Percentiles rank a stretch among this genome's conserved stretches.
Evolutionary conservation across 30 jellyfish, hydroid and myxozoan genomes (phyloP).

Genomic region (Rhopilema esculentum): DNA sequence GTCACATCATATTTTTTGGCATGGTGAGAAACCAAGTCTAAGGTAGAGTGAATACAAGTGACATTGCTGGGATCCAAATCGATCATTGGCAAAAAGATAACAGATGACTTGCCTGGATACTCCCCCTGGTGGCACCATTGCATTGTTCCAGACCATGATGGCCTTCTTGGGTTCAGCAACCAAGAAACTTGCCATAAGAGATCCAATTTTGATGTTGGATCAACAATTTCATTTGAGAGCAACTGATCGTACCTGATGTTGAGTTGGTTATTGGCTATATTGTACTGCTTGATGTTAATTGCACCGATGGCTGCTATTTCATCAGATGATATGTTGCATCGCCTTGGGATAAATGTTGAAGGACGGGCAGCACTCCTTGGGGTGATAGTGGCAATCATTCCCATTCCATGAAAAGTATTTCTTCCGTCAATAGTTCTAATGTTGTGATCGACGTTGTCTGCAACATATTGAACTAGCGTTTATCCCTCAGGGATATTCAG

Average conservation of each 20-base stretch:
- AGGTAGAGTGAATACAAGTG: constrained; percentile 47
- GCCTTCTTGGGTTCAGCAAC: constrained; percentile 44
- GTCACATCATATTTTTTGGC: constrained; percentile 47
- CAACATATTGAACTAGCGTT: constrained; percentile 45
- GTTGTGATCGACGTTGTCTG: constrained; percentile 59
- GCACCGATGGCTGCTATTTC: constrained; percentile 44
- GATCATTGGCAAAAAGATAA: constrained; percentile 38
- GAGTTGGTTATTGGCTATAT: constrained; percentile 23
- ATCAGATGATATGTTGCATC: constrained; percentile 33
- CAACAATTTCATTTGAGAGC: constrained; percentile 28
- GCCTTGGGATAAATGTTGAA: constrained; percentile 27
- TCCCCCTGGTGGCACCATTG: constrained; percentile 48
- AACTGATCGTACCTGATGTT: constrained; percentile 24
- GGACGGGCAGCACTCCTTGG: constrained; percentile 42
- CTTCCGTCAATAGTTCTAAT: constrained; percentile 47
- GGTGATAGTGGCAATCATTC: constrained; percentile 56
- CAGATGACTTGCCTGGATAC: constrained; percentile 60
- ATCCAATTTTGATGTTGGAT: constrained; percentile 35
- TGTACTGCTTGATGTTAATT: constrained; percentile 51
- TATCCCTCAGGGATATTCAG: constrained; percentile 43
- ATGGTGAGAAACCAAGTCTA: constrained; percentile 43
- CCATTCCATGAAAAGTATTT: constrained; percentile 64
- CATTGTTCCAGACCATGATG: constrained; percentile 56
- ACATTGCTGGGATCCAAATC: constrained; percentile 45
- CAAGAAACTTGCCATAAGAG: constrained; percentile 45